A percentile compares a stretch with the other conserved stretches of the same genome.
Evolutionary conservation across 1,140 invertebrate species (phyloP).

Genomic region (Bombus soroeensis): DNA sequence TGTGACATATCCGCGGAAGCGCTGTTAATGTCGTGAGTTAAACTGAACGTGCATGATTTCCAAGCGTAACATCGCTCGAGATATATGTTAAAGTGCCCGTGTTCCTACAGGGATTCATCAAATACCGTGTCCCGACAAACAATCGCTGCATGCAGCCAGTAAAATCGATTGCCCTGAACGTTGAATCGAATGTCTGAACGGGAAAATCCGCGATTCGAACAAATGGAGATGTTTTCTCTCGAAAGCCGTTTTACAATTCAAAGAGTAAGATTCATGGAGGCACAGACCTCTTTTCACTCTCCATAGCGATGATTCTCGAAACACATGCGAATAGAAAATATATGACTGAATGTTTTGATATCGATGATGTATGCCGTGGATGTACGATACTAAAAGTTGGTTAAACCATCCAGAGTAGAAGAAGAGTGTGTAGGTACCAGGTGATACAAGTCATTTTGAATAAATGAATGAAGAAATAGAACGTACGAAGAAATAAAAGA

Average conservation of each 20-base stretch:
- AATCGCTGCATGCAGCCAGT: neutral
- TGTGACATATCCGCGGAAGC: conserved; percentile 11
- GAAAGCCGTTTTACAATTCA: neutral
- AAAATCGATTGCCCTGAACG: conserved; percentile 7
- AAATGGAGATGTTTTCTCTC: neutral
- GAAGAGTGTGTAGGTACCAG: too few relatives aligned
- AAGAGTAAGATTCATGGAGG: neutral
- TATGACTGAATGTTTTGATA: too few relatives aligned
- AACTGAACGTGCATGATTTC: conserved; percentile 49
- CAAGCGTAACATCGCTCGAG: conserved; percentile 16
- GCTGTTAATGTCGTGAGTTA: conserved; percentile 39
- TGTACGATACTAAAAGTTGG: too few relatives aligned
- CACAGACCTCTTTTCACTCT: too few relatives aligned
- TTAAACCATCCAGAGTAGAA: too few relatives aligned
- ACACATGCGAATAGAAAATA: neutral
- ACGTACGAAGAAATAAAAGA: too few relatives aligned
- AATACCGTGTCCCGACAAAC: neutral
- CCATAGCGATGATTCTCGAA: neutral
- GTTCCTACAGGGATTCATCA: conserved; percentile 12
- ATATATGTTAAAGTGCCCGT: conserved; percentile 22
- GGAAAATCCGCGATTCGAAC: neutral
- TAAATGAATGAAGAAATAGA: too few relatives aligned
- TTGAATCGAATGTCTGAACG: neutral
- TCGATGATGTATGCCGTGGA: too few relatives aligned
- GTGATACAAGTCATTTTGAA: too few relatives aligned